Percentiles rank a stretch among this genome's conserved stretches.
Evolutionary conservation across 2,888 invertebrate genomes (phyloP).

Genomic region (Torymus tubicola): DNA sequence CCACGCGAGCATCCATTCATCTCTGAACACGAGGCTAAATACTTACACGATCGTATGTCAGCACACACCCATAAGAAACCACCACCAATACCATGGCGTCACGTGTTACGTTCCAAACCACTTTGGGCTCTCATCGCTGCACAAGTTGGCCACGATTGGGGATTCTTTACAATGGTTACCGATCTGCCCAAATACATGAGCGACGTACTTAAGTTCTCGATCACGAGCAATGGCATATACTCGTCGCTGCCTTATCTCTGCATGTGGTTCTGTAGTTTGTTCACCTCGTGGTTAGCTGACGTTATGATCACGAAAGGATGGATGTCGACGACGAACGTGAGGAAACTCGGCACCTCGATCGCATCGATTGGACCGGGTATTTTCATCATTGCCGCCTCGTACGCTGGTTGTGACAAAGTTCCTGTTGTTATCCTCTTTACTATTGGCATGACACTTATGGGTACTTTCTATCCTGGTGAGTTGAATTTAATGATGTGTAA

Average conservation of each 20-base stretch:
- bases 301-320: conserved; percentile 70
- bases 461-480: conserved; percentile 76
- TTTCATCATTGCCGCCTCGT: conserved; percentile 77
- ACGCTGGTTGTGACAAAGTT: conserved; percentile 75
- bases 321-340: conserved; percentile 74
- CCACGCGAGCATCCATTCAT: conserved; percentile 75
- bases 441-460: conserved; percentile 77
- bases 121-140: conserved; percentile 87
- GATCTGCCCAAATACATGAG: conserved; percentile 76
- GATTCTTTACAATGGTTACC: conserved; percentile 73
- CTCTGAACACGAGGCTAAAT: conserved; percentile 71
- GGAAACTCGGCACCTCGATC: conserved; percentile 77
- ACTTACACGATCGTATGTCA: conserved; percentile 69
- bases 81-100: conserved; percentile 70
- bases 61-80: conserved; percentile 70
- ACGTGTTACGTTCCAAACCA: conserved; percentile 79
- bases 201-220: conserved; percentile 74
- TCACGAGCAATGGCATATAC: conserved; percentile 75
- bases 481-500: background rate
- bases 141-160: conserved; percentile 74
- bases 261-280: conserved; percentile 75
- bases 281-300: conserved; percentile 75
- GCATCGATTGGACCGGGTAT: conserved; percentile 77
- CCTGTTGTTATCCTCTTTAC: conserved; percentile 76
- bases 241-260: conserved; percentile 76